These are phyloP conservation scores for Pagetopsis macropterus DNA, from an alignment of 2,797 vertebrate species.

Conservation along the genomic window DNA sequence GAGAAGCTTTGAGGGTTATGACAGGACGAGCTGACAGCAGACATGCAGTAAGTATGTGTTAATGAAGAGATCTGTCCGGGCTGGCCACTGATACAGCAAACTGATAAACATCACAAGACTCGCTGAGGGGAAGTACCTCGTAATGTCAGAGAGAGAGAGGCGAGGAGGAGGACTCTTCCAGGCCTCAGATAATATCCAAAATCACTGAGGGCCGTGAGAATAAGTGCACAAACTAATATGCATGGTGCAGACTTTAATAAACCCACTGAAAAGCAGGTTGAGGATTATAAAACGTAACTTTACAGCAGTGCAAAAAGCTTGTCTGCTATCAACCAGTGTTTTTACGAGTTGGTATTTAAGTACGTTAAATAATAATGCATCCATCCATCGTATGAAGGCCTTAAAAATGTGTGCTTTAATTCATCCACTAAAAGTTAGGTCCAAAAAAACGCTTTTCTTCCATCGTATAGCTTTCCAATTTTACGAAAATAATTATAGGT, in stretches of 20 bases:
- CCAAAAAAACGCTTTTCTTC: too few species aligned
- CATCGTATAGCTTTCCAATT: too few species aligned
- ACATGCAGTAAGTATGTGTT: conserved; percentile 69
- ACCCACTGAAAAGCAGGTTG: background rate
- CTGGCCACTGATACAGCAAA: conserved; percentile 76
- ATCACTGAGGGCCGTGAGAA: background rate
- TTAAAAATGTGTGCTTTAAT: too few species aligned
- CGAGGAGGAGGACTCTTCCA: conserved; percentile 52
- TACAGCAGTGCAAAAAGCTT: background rate
- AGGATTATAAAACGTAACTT: background rate
- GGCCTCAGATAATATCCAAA: conserved; percentile 45
- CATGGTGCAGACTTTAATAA: background rate
- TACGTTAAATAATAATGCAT: too few species aligned
- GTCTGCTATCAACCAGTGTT: background rate
- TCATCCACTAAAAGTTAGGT: too few species aligned
- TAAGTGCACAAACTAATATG: background rate
- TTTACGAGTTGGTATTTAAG: too few species aligned
- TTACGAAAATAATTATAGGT: background rate
- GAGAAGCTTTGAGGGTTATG: conserved; percentile 58
- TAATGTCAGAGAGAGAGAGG: conserved; percentile 62
- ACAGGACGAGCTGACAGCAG: conserved; percentile 57
- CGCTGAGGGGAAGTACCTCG: conserved; percentile 67
- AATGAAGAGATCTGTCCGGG: conserved; percentile 80
- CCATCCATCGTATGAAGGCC: too few species aligned
- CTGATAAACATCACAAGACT: conserved; percentile 78